Evolutionary conservation across 2,113 vertebrate genomes (phyloP).

Genomic region (Hassar affinis): DNA sequence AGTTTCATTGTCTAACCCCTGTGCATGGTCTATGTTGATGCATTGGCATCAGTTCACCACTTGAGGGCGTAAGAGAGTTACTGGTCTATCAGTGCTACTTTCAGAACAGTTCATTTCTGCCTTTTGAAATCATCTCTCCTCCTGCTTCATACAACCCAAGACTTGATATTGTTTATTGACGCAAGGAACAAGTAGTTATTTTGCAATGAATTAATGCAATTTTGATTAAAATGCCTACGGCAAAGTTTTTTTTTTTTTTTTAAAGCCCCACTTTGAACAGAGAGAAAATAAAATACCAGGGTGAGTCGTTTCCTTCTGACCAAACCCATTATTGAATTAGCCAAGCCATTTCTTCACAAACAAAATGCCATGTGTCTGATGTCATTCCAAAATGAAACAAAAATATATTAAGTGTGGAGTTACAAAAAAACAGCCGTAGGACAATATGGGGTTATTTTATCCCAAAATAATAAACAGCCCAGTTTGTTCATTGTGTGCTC

Average conservation of each 20-base stretch:
- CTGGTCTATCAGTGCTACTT: neutral
- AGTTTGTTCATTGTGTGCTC: neutral
- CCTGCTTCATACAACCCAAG: neutral
- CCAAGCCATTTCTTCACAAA: neutral
- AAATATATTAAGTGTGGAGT: neutral
- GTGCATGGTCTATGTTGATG: neutral
- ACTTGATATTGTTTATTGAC: neutral
- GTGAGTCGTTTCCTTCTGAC: constrained; percentile 7
- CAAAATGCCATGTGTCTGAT: neutral
- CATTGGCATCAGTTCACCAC: constrained; percentile 18
- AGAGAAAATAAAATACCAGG: neutral
- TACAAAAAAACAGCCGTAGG: neutral
- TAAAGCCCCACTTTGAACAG: neutral
- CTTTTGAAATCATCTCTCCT: neutral
- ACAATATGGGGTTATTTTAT: neutral
- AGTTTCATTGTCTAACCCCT: too few relatives aligned
- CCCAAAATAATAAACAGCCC: neutral
- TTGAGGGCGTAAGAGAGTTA: constrained; percentile 43
- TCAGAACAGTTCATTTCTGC: neutral
- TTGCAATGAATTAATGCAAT: neutral
- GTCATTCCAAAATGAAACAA: neutral
- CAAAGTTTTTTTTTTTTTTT: too few relatives aligned
- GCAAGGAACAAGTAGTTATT: neutral
- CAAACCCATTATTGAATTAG: neutral
- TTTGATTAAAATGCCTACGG: neutral